Evolutionary conservation across 2,888 invertebrate species (phyloP), one percentile per base, ranked within the genome.

Genomic region (Leucophenga maculata): DNA sequence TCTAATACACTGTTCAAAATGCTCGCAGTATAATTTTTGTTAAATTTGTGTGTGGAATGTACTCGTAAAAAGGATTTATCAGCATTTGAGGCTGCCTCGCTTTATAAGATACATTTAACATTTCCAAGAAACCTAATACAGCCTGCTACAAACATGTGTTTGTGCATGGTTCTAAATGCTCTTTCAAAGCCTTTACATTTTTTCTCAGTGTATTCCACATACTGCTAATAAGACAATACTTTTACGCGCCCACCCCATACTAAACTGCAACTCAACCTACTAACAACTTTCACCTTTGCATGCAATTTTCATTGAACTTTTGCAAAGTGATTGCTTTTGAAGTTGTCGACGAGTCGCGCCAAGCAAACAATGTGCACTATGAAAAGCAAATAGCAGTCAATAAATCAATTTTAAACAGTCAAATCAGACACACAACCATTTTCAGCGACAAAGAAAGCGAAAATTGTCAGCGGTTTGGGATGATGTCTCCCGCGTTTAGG

Each of bases 221-320:
- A 13, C 6, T 55, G 18, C 14, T 55, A 22, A 14, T 55, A 22
- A 22, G 20, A 16, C 9, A 52, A 16, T 16, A 16, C 2, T 11
- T 20, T 52, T 20, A 52, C 20, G 55, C 14, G 55, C 3, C 18
- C 26, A 26, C 20, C 22, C 18, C 18, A 31, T 14, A 31, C n/a
- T n/a, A 57, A 57, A 57, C 18, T 14, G 55, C 14, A 20, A 39
- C 8, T n/a, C n/a, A 39, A 39, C 8, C 39, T 6, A 39, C 39
- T 39, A 60, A 60, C 60, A 60, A 60, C 60, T 60, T 60, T 60
- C 60, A 60, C 60, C 60, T 60, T 18, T 60, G 16, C 18, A 20
- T 60, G 60, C 60, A 20, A 18, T 60, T 60, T 39, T 60, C 60
- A n/a, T 60, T 60, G 60, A 60, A 60, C 60, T 60, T 60, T 60